Base-by-base conservation (phyloP, 1,140 invertebrate species). In the Trigoniulus corallinus region DNA sequence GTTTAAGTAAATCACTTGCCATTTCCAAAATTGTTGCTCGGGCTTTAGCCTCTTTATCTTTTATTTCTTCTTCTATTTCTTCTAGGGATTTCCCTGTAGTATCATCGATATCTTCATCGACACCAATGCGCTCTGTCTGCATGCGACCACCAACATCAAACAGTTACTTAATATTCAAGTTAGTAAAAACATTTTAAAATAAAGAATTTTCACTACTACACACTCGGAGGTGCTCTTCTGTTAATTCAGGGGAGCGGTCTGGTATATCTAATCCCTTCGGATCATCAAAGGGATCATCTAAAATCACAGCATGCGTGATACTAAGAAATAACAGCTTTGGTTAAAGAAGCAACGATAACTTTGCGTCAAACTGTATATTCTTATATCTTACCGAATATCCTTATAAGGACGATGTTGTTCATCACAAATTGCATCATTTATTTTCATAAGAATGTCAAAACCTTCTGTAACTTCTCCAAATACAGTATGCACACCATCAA, bases 11-110 rank as follows among this genome's bases (percentile, higher is more conserved):
- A 34, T 34, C n/a, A 13, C 53, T 59, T 56, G 70, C 88, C 72
- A 99, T 98, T 76, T 98, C 94, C 39, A 99, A 71, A 57, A 99
- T 92, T 20, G 94, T 95, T 7, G 96, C 95, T 60, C 92, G 74
- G 18, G 94, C 88, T 71, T 89, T 88, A 0, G 92, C 93, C 70
- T 98, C 94, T 57, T 85, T 83, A 47, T 91, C 81, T 60, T 88
- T 81, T 53, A 87, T 74, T 61, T 91, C 76, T 71, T 97, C 89
- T 51, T 79, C 76, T 47, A 97, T 74, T 72, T 98, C 87, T 62
- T 81, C 78, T 45, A 74, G 69, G 24, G 77, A 78, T 70, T 82
- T 84, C 0, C 88, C 93, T 56, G 81, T 76, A 13, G 79, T 82
- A 58, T 97, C 93, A 69, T 98, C 87, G 51, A 97, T 81, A 44